phyloP scores from a whole-genome alignment of 2,888 invertebrate species.

The Cylloceria caligata region DNA sequence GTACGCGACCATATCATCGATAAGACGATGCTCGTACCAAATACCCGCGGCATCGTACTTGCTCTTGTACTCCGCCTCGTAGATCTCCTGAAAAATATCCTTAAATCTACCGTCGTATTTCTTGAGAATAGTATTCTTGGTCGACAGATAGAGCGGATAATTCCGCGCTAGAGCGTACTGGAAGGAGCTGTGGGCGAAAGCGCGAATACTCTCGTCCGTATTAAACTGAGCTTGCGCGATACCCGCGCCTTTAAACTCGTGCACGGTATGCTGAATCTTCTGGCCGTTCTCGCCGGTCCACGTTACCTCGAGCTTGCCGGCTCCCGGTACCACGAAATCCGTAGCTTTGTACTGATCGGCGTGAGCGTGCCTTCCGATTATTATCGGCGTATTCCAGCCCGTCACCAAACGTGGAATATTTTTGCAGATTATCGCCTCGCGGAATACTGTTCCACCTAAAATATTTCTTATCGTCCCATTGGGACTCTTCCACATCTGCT shows the following conservation, averaged over 20 bases:
- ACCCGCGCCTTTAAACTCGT: slow-evolving; percentile 95
- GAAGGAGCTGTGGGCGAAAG: slow-evolving; percentile 98
- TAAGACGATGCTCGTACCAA: slow-evolving; percentile 99
- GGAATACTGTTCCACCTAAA: slow-evolving; percentile 93
- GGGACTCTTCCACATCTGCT: slow-evolving; percentile 96
- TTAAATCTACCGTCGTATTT: slow-evolving; percentile 98
- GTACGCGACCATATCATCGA: slow-evolving; percentile 99
- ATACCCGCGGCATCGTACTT: slow-evolving; percentile 94
- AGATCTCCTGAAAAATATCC: slow-evolving; percentile 98
- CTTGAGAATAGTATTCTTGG: slow-evolving; percentile 98
- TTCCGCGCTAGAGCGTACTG: slow-evolving; percentile 94
- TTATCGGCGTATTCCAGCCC: slow-evolving; percentile 98
- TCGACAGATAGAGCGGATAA: slow-evolving; percentile 97
- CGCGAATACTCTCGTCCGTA: slow-evolving; percentile 96
- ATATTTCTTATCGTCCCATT: slow-evolving; percentile 96
- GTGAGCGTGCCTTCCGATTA: slow-evolving; percentile 99
- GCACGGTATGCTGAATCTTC: slow-evolving; percentile 90
- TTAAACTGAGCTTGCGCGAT: slow-evolving; percentile 98
- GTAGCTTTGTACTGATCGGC: slow-evolving; percentile 99
- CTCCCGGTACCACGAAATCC: slow-evolving; percentile 97
- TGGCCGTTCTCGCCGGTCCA: slow-evolving; percentile 90
- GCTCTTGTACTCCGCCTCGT: slow-evolving; percentile 94
- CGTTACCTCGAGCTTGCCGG: slow-evolving; percentile 94
- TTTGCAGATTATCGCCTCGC: slow-evolving; percentile 95
- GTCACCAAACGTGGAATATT: slow-evolving; percentile 98